Evolutionary conservation across 2,797 vertebrate genomes (phyloP), one percentile per base, ranked within the genome.

Genomic region (Hirundo rustica): DNA sequence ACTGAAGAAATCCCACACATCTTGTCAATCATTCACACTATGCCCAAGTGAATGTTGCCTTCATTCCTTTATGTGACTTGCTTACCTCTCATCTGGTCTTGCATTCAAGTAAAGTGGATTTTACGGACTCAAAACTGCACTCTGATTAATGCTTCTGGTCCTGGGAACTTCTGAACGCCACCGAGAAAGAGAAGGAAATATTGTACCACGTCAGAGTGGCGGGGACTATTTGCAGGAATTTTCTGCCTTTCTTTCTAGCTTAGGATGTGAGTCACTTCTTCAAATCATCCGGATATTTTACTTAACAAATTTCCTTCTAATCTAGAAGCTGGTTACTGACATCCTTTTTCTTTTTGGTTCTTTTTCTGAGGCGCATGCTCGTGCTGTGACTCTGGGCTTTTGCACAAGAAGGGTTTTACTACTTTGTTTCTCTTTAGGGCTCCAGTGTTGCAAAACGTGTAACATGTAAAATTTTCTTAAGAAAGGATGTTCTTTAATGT

Each of bases 1-100:
- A 91, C 65, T 92, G 51, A 77, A 93, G 79, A 91, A 95, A 94
- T 72, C 79, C 51, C 54, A 71, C 71, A 61, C 19, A 45, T 51
- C 72, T 77, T 71, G 57, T 84, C 88, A 90, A 9, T 72, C 88
- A 70, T 16, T 81, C 76, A 54, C 32, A 78, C 40, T 42, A 10
- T 15, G 29, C 55, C 53, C 57, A 83, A 75, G 57, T 55, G 57
- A 94, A 88, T 58, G 93, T 88, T 75, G 60, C 30, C 53, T 84
- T 66, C n/a, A 14, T 20, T 72, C 85, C 45, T 71, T 65, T 4
- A 29, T 9, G 50, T 51, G 34, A 54, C 72, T 57, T 0, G 0
- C n/a, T 86, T 71, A 53, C 29, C 9, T 53, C 57, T 64, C 7
- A 2, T n/a, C 83, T 67, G 48, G 80, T 74, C 21, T 42, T 71